A percentile compares a stretch with the other conserved stretches of the same genome.
Conservation (phyloP, 2,113 vertebrate genomes). For the Scophthalmus maximus region DNA sequence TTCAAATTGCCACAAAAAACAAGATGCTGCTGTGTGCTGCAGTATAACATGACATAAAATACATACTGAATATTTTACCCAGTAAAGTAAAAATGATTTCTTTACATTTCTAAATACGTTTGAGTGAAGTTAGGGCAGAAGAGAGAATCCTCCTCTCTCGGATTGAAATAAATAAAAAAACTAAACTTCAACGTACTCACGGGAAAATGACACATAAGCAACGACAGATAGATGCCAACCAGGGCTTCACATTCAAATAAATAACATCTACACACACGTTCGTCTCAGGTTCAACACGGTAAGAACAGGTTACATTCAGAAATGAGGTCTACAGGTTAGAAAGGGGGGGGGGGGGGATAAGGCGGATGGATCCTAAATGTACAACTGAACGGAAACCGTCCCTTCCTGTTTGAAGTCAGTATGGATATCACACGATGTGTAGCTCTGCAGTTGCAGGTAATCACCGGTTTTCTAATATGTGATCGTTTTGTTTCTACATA, state of each 20-base stretch:
- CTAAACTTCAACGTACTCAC: slow-evolving; percentile 53
- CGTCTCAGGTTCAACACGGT: slow-evolving; percentile 59
- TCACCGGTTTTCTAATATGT: not conserved
- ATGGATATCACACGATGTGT: too few species aligned
- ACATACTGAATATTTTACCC: slow-evolving; percentile 54
- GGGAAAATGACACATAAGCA: slow-evolving; percentile 44
- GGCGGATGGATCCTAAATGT: slow-evolving; percentile 1
- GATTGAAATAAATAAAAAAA: slow-evolving; percentile 74
- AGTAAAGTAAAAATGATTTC: slow-evolving; percentile 55
- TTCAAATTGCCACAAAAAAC: slow-evolving; percentile 19
- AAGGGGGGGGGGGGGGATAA: slow-evolving; percentile 9
- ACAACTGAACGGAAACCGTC: slow-evolving; percentile 42
- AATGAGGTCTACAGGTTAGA: slow-evolving; percentile 66
- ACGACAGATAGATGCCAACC: slow-evolving; percentile 68
- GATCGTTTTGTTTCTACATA: not conserved
- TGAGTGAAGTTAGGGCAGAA: slow-evolving; percentile 43
- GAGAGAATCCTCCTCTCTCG: slow-evolving; percentile 20
- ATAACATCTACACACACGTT: slow-evolving; percentile 69
- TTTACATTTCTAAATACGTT: slow-evolving; percentile 52
- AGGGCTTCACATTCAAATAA: slow-evolving; percentile 82
- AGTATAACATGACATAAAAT: slow-evolving; percentile 48
- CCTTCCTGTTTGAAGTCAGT: slow-evolving; percentile 34
- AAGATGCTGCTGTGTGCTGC: slow-evolving; percentile 39
- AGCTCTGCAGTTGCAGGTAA: too few species aligned
- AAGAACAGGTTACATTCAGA: slow-evolving; percentile 74